phyloP scores from a whole-genome alignment of 1,140 invertebrate species.

The Habropoda laboriosa region DNA sequence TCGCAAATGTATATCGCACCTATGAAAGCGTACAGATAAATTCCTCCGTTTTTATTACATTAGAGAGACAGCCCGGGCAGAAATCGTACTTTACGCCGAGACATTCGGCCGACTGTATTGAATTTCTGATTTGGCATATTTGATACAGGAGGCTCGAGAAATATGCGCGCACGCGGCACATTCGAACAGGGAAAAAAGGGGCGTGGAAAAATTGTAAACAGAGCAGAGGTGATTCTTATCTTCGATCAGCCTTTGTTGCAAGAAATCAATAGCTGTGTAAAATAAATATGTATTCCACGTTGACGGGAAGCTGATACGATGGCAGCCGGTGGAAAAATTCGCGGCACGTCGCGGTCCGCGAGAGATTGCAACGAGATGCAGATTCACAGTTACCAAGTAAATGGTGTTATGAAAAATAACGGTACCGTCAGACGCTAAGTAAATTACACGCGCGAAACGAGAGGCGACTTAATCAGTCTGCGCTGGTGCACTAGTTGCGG shows the following conservation, averaged over 20 bases:
- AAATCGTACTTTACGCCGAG: constrained; percentile 2
- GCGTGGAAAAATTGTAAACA: neutral
- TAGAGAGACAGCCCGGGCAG: neutral
- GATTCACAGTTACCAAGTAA: constrained; percentile 50
- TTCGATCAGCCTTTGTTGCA: neutral
- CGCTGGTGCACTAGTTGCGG: neutral
- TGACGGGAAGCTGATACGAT: neutral
- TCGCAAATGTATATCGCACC: no score
- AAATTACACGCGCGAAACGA: constrained; percentile 44
- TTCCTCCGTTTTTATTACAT: neutral
- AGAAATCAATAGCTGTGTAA: constrained; percentile 28
- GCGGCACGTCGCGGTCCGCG: neutral
- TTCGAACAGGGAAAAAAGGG: neutral
- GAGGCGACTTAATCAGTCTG: constrained; percentile 50
- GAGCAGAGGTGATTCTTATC: neutral
- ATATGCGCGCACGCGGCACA: neutral
- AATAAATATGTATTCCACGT: neutral
- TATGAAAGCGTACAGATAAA: neutral
- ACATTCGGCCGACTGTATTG: neutral
- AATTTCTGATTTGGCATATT: constrained; percentile 18
- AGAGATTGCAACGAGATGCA: constrained; percentile 37
- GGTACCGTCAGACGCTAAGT: constrained; percentile 29
- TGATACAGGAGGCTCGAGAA: neutral
- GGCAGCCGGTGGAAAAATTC: neutral
- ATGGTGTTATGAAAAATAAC: constrained; percentile 60